A percentile compares a stretch with the other conserved stretches of the same genome.
These are phyloP conservation scores for Tiaroga cobitis DNA, from an alignment of 2,797 vertebrate genomes.

Conservation along the genomic window DNA sequence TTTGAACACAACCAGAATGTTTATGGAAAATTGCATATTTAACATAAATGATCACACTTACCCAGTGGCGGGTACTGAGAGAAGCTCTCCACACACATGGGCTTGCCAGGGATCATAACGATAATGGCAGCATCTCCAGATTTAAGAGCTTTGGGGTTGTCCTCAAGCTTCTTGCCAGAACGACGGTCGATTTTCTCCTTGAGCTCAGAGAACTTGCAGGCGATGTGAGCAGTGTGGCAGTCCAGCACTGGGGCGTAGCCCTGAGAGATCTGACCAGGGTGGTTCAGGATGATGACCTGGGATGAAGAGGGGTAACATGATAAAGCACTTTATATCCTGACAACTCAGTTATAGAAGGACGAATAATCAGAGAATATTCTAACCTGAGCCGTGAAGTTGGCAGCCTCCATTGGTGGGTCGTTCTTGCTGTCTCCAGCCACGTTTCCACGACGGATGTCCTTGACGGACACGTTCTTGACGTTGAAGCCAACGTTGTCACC, in stretches of 20 bases:
- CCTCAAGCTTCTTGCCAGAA: conserved; percentile 74
- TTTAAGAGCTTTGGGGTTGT: conserved; percentile 71
- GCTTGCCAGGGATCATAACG: conserved; percentile 71
- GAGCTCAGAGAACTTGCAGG: conserved; percentile 77
- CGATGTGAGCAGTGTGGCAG: conserved; percentile 70
- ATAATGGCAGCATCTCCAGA: conserved; percentile 72
- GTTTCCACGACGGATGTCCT: conserved; percentile 71
- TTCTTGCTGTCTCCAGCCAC: conserved; percentile 72
- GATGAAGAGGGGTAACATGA: neutral
- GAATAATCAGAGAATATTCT: neutral
- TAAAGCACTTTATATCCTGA: neutral
- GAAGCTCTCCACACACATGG: conserved; percentile 76
- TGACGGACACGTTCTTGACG: conserved; percentile 71
- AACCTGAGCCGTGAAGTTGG: conserved; percentile 67
- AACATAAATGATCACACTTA: conserved; percentile 51
- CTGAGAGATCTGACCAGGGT: conserved; percentile 65
- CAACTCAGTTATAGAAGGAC: neutral
- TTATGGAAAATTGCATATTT: neutral
- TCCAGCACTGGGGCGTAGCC: conserved; percentile 73
- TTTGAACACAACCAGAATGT: neutral
- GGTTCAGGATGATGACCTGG: conserved; percentile 73
- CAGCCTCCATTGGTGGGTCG: conserved; percentile 66
- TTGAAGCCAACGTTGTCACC: conserved; percentile 72
- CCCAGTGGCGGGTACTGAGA: conserved; percentile 68
- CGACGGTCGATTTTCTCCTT: conserved; percentile 79